Evolutionary conservation across 2,113 vertebrate species (phyloP).

Genomic region (Micromys minutus): DNA sequence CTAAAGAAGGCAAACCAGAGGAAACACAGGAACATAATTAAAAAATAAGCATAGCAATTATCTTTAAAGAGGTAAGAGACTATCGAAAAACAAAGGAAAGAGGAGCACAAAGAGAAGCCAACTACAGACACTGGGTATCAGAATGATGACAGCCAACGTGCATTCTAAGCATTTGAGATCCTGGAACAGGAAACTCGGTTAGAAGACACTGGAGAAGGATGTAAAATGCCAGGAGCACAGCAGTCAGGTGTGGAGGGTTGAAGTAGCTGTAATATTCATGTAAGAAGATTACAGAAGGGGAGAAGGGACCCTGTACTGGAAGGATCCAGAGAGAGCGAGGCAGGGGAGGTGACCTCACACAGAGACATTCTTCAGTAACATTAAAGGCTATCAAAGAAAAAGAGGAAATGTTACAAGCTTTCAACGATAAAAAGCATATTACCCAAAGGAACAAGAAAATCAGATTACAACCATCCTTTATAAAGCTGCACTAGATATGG

Average conservation of each 20-base stretch:
- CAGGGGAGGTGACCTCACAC: neutral
- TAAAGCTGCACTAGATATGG: neutral
- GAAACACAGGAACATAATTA: neutral
- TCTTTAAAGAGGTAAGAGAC: neutral
- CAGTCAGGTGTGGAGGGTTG: neutral
- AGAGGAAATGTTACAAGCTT: constrained; percentile 22
- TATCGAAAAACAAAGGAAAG: neutral
- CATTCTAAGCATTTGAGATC: neutral
- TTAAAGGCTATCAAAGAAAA: constrained; percentile 20
- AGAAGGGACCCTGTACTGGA: neutral
- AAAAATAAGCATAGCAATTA: neutral
- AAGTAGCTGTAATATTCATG: neutral
- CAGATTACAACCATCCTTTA: constrained; percentile 19
- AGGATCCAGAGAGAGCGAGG: neutral
- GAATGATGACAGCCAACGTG: neutral
- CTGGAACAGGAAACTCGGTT: neutral
- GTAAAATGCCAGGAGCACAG: neutral
- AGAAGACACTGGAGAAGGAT: neutral
- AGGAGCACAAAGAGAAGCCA: constrained; percentile 1
- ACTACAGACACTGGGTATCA: neutral
- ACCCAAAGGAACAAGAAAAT: constrained; percentile 25
- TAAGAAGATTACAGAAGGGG: neutral
- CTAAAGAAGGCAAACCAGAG: constrained; percentile 20
- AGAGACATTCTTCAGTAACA: neutral
- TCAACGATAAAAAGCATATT: constrained; percentile 23